A percentile compares a stretch with the other conserved stretches of the same genome.
Evolutionary conservation across 2,797 vertebrate genomes (phyloP).

Genomic region (Enteromius anoplus): DNA sequence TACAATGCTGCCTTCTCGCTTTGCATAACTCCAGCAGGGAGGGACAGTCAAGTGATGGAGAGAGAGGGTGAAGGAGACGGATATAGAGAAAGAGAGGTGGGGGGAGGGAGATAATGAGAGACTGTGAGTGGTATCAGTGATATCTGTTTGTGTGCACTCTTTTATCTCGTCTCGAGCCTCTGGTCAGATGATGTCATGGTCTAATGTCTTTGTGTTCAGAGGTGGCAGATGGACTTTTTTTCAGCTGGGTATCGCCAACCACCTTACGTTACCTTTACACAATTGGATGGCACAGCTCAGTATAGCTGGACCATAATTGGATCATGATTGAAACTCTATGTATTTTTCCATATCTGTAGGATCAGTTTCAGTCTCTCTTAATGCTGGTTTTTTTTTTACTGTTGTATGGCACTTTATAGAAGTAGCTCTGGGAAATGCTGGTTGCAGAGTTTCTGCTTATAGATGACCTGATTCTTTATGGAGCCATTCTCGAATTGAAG

Average conservation of each 20-base stretch:
- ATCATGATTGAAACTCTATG: background rate
- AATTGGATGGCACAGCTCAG: background rate
- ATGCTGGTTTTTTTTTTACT: background rate
- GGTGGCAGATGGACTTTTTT: conserved; percentile 9
- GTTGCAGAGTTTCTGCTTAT: conserved; percentile 15
- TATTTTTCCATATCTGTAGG: background rate
- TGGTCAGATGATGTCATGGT: conserved; percentile 69
- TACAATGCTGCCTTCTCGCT: conserved; percentile 75
- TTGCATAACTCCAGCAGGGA: conserved; percentile 81
- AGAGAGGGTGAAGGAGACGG: conserved; percentile 52
- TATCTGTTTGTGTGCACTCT: conserved; percentile 71
- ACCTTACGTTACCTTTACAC: background rate
- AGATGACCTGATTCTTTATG: background rate
- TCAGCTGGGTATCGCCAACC: background rate
- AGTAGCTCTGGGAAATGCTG: conserved; percentile 2
- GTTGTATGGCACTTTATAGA: background rate
- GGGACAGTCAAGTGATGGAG: conserved; percentile 75
- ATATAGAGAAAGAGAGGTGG: conserved; percentile 66
- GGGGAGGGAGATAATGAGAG: conserved; percentile 64
- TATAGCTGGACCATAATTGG: background rate
- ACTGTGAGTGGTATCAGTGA: conserved; percentile 66
- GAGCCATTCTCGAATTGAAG: background rate
- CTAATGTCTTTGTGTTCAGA: conserved; percentile 55
- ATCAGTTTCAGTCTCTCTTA: background rate
- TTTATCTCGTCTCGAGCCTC: conserved; percentile 67